Evolutionary conservation across 2,888 invertebrate genomes (phyloP), one percentile per base, ranked within the genome.

Genomic region (Calliopum simillimum): DNA sequence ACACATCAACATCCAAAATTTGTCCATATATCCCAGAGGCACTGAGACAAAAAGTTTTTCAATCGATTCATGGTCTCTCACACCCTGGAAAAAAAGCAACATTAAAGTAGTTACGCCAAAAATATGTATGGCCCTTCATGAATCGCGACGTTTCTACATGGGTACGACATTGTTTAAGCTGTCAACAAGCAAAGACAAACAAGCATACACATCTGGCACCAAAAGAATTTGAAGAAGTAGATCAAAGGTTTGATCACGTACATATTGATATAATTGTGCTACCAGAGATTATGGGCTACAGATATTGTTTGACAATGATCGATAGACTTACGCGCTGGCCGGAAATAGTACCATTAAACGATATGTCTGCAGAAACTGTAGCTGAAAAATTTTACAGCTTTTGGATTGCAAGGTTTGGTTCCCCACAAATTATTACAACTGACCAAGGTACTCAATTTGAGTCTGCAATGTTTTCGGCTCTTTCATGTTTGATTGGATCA

Each of bases 71-170:
- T 56, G 19, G 46, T 5, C 25, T 72, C 4, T 69, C 69, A 2
- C 73, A 74, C 53, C 71, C 73, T 1, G 66, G 66, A 2, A 58
- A 33, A 21, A 71, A 53, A 25, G 65, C 67, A 0, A 73, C 74
- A 2, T 13, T 62, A 5, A 71, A 67, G 23, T 59, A 74, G 19
- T 62, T 74, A 0, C 23, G 63, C 1, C n/a, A 69, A 2, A 66
- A 63, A 11, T 74, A 58, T 16, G 66, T 75, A 3, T 76, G 74
- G 73, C 75, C 73, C 2, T 56, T 58, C 4, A 76, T 76, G 71
- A 71, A 68, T 4, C 59, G 62, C 12, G 71, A 74, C 44, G 44
- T 73, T 1, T 13, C 12, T 0, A 51, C 49, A 3, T 74, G 71
- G 64, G 66, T 70, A 2, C 67, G 59, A 11, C 53, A 43, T 2